phyloP scores from a whole-genome alignment of 2,888 invertebrate species.

The Tinea pellionella region DNA sequence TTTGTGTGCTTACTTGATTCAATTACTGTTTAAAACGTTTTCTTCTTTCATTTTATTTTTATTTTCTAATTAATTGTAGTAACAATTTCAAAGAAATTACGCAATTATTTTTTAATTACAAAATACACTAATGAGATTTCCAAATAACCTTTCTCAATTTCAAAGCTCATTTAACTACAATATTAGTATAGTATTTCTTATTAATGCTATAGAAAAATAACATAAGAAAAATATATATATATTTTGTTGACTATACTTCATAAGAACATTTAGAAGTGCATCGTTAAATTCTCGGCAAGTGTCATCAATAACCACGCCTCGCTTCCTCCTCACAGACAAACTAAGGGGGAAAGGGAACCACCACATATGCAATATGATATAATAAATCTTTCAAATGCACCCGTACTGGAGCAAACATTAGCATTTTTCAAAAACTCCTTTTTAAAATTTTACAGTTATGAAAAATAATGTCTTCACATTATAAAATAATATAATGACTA shows the following conservation, averaged over 20 bases:
- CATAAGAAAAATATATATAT: not conserved
- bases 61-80: too few relatives aligned
- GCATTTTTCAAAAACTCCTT: slow-evolving; percentile 5
- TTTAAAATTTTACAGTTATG: not conserved
- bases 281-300: slow-evolving; percentile 11
- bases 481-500: not conserved
- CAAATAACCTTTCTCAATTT: too few relatives aligned
- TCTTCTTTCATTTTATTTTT: too few relatives aligned
- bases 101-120: too few relatives aligned
- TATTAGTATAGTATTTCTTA: too few relatives aligned
- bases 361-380: slow-evolving; percentile 10
- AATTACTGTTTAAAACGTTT: too few relatives aligned
- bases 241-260: not conserved
- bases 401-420: slow-evolving; percentile 9
- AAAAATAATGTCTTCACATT: not conserved
- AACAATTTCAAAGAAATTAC: too few relatives aligned
- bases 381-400: slow-evolving; percentile 13
- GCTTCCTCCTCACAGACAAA: not conserved
- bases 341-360: not conserved
- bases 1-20: too few relatives aligned
- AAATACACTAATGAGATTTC: too few relatives aligned
- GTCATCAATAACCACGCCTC: slow-evolving; percentile 11
- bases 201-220: too few relatives aligned
- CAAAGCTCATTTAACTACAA: too few relatives aligned
- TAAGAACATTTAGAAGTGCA: not conserved